Percentiles rank a stretch among this genome's conserved stretches.
These are phyloP conservation scores for Anhinga rufa DNA, from an alignment of 2,113 vertebrate species.

Conservation along the genomic window DNA sequence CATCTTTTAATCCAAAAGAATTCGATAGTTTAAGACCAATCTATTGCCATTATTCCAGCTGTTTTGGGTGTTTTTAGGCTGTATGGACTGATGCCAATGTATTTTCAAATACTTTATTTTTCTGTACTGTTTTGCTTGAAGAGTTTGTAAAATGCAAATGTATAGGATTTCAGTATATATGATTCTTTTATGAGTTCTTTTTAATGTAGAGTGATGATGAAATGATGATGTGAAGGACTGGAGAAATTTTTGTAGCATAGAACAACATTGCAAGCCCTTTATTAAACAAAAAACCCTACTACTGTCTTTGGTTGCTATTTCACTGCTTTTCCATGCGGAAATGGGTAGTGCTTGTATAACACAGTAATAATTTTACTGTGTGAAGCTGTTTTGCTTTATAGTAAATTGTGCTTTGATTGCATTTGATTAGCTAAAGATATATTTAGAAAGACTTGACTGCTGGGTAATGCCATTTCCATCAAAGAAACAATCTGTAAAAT, in stretches of 20 bases:
- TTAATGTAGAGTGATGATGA: background rate
- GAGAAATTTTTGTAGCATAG: background rate
- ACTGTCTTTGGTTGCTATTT: background rate
- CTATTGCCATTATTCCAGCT: background rate
- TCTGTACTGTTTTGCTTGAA: background rate
- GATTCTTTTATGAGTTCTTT: background rate
- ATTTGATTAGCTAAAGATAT: conserved; percentile 8
- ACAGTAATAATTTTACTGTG: background rate
- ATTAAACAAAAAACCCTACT: background rate
- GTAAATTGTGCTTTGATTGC: conserved; percentile 13
- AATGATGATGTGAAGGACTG: background rate
- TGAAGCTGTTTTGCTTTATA: conserved; percentile 15
- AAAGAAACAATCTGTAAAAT: background rate
- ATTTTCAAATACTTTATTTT: background rate
- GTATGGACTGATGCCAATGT: background rate
- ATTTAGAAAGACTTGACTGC: background rate
- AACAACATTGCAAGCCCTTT: background rate
- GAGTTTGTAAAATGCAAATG: background rate
- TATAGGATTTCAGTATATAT: background rate
- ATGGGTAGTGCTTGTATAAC: background rate
- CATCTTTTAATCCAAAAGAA: background rate
- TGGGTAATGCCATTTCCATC: background rate
- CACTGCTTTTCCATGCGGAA: background rate
- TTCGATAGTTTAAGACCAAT: background rate
- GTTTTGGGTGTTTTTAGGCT: background rate